A percentile compares a stretch with the other conserved stretches of the same genome.
Evolutionary conservation across 2,888 invertebrate genomes (phyloP).

Genomic region (Auanema freiburgensis): DNA sequence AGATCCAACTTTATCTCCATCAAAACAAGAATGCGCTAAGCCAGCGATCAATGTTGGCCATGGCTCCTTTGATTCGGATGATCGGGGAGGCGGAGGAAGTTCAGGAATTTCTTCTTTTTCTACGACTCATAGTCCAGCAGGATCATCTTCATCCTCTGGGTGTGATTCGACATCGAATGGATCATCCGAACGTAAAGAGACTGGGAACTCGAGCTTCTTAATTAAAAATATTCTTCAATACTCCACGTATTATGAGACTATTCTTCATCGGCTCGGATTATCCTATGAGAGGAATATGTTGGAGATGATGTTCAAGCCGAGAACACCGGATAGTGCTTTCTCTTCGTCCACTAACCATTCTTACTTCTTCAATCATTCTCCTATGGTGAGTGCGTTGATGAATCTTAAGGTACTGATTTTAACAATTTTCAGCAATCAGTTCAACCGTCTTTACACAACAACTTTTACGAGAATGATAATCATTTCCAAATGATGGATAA

Average conservation of each 20-base stretch:
- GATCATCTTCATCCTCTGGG: conserved; percentile 7
- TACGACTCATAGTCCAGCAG: conserved; percentile 16
- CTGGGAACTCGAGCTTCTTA: conserved; percentile 14
- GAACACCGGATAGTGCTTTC: neutral
- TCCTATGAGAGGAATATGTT: neutral
- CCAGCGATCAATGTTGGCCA: neutral
- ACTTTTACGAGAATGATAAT: too few species aligned
- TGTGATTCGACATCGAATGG: conserved; percentile 1
- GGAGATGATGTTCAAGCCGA: neutral
- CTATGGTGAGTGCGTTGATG: too few species aligned
- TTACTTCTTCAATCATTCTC: too few species aligned
- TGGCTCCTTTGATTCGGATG: neutral
- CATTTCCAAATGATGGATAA: too few species aligned
- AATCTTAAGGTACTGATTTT: too few species aligned
- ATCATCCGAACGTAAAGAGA: conserved; percentile 12
- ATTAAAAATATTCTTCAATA: conserved; percentile 15
- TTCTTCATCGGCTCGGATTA: conserved; percentile 8
- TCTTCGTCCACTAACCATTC: neutral
- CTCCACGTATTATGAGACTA: conserved; percentile 4
- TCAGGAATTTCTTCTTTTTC: conserved; percentile 2
- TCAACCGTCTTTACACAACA: too few species aligned
- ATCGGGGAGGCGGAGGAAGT: conserved; percentile 4
- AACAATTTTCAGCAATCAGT: too few species aligned
- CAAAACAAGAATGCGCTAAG: neutral
- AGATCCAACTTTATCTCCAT: conserved; percentile 1